A percentile compares a stretch with the other conserved stretches of the same genome.
Evolutionary conservation across 2,888 invertebrate species (phyloP).

Genomic region (Troides aeacus): DNA sequence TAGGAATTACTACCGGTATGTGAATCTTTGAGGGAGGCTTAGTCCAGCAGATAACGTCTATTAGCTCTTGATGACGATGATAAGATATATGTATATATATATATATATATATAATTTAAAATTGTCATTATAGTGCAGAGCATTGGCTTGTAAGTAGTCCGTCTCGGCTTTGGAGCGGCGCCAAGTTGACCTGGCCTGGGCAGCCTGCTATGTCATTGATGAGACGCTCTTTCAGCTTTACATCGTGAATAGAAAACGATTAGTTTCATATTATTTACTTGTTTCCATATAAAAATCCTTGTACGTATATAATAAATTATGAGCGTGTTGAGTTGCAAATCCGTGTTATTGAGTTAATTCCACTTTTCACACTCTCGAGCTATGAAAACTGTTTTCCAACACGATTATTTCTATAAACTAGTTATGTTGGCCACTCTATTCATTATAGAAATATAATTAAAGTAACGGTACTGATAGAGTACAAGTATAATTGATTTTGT

Average conservation of each 20-base stretch:
- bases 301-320: not conserved
- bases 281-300: not conserved
- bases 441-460: not conserved
- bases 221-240: conserved; percentile 21
- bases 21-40: too few relatives aligned
- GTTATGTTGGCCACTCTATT: not conserved
- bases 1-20: too few relatives aligned
- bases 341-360: not conserved
- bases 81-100: not conserved
- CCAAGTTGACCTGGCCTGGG: conserved; percentile 21
- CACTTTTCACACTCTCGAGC: not conserved
- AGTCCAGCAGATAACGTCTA: too few relatives aligned
- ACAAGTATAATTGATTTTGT: not conserved
- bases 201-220: conserved; percentile 27
- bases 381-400: not conserved
- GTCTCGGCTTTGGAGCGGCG: conserved; percentile 15
- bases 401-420: not conserved
- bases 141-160: conserved; percentile 16
- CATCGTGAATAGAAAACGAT: conserved; percentile 2
- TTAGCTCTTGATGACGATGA: too few relatives aligned
- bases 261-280: not conserved
- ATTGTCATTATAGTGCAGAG: conserved; percentile 6
- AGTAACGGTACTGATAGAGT: not conserved
- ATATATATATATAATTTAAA: conserved; percentile 2
- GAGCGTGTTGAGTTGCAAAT: not conserved